These are phyloP conservation scores for Acanthurus lineatus DNA, from an alignment of 2,797 vertebrate species.

Conservation along the genomic window DNA sequence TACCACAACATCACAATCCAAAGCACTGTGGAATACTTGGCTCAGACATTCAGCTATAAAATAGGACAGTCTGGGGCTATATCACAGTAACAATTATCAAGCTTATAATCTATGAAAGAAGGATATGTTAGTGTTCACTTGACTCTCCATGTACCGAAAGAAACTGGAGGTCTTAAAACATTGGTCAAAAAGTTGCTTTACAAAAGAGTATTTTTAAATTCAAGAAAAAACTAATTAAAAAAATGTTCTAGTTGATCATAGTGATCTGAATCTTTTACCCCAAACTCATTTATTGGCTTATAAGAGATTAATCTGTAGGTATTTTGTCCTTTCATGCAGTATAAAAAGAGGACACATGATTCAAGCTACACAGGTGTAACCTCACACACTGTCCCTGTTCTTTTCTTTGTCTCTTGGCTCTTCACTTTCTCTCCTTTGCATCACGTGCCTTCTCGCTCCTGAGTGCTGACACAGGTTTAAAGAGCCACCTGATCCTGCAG, in stretches of 20 bases:
- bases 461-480: slow-evolving; percentile 57
- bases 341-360: neutral
- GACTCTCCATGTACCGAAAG: neutral
- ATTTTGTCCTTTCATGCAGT: neutral
- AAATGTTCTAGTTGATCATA: neutral
- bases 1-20: neutral
- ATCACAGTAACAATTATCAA: neutral
- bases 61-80: no score
- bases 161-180: neutral
- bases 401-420: slow-evolving; percentile 9
- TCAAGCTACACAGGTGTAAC: slow-evolving; percentile 14
- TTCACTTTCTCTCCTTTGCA: slow-evolving; percentile 4
- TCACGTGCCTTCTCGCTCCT: slow-evolving; percentile 14
- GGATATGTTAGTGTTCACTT: neutral
- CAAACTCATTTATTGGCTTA: neutral
- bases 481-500: slow-evolving; percentile 51
- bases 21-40: neutral
- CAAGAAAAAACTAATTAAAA: neutral
- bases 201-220: neutral
- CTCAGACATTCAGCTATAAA: neutral
- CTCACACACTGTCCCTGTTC: slow-evolving; percentile 6
- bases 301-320: no score
- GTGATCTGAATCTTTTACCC: neutral
- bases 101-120: neutral
- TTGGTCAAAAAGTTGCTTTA: neutral